Conservation (phyloP, 37 sponge, comb jelly and placozoan species). For the Crambe crambe region DNA sequence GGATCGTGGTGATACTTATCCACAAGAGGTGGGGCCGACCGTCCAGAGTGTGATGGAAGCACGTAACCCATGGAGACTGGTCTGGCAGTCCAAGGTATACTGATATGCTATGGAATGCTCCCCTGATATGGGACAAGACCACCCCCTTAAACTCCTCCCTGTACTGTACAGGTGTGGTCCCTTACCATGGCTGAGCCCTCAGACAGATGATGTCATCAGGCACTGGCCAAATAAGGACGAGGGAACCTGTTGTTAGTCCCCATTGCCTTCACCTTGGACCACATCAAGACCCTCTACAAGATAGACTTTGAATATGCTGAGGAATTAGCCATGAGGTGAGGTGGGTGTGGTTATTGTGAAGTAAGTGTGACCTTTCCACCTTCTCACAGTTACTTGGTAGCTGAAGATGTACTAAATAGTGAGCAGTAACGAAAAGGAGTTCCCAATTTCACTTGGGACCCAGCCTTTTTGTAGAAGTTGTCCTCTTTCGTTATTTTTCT, state of each 20-base stretch:
- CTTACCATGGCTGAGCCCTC: constrained; percentile 93
- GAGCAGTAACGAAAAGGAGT: too few species aligned
- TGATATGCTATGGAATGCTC: not conserved
- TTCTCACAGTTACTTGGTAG: too few species aligned
- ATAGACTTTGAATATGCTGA: constrained; percentile 90
- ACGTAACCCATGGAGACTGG: not conserved
- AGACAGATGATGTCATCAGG: constrained; percentile 92
- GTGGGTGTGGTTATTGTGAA: not conserved
- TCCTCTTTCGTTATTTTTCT: too few species aligned
- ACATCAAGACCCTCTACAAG: constrained; percentile 94
- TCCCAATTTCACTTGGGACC: too few species aligned
- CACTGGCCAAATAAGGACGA: constrained; percentile 66
- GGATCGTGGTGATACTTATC: too few species aligned
- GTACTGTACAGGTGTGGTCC: too few species aligned
- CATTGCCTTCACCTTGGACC: constrained; percentile 97
- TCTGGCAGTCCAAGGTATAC: too few species aligned
- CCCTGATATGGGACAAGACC: not conserved
- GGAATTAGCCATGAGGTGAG: constrained; percentile 78
- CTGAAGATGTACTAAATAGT: too few species aligned
- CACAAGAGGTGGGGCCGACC: too few species aligned
- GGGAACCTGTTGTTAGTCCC: constrained; percentile 88
- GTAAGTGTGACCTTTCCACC: too few species aligned
- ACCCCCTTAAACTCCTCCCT: not conserved
- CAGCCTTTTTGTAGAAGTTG: too few species aligned
- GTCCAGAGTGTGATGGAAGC: too few species aligned